phyloP scores from a whole-genome alignment of 2,888 invertebrate genomes.

The Germaria angustata region DNA sequence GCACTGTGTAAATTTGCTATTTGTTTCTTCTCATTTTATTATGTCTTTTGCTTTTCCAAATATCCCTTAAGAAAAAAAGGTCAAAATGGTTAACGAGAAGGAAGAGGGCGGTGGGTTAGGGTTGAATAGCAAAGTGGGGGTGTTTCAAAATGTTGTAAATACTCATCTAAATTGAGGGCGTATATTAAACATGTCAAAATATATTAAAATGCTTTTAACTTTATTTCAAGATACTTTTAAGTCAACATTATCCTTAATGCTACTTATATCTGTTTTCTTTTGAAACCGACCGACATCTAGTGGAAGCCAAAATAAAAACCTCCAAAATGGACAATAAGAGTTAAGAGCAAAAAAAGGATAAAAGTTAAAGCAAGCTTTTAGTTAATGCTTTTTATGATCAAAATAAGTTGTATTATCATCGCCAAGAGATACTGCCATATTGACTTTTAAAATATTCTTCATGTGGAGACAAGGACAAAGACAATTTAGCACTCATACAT shows the following conservation, averaged over 20 bases:
- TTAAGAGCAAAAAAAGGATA: not conserved
- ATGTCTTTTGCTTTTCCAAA: not conserved
- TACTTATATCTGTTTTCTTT: not conserved
- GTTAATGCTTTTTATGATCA: constrained; percentile 34
- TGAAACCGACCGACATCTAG: not conserved
- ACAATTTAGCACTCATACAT: no score
- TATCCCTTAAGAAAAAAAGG: constrained; percentile 34
- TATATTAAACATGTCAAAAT: constrained; percentile 65
- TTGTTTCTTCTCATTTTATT: not conserved
- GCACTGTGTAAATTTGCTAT: not conserved
- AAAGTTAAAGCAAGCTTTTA: constrained; percentile 16
- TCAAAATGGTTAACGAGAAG: constrained; percentile 50
- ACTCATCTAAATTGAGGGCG: constrained; percentile 56
- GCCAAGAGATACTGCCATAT: not conserved
- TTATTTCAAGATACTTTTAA: constrained; percentile 53
- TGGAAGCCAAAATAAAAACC: not conserved
- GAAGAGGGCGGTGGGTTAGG: not conserved
- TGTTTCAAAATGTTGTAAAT: constrained; percentile 51
- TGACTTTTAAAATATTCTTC: not conserved
- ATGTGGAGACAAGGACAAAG: not conserved
- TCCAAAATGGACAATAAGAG: not conserved
- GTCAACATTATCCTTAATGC: constrained; percentile 35
- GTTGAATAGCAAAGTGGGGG: constrained; percentile 8
- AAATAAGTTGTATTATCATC: not conserved
- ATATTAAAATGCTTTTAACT: constrained; percentile 65